Evolutionary conservation across 2,113 vertebrate species (phyloP), one percentile per base, ranked within the genome.

Genomic region (Tauraco erythrolophus): DNA sequence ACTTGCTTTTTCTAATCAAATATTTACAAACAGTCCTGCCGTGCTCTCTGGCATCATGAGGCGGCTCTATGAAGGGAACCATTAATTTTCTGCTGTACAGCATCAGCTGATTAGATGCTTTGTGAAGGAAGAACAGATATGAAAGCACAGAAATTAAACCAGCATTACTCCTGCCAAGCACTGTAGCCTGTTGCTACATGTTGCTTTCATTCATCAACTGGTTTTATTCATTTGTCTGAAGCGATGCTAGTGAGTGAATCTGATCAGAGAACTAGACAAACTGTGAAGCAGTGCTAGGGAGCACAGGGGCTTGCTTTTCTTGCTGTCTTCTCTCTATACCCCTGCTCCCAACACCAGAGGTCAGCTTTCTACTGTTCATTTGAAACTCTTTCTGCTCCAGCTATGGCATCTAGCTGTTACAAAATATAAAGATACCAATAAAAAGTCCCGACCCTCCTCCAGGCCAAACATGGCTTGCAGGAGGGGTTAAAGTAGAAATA

Each of bases 61-160:
- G 74, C 51, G 2, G 50, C 78, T 96, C 41, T 76, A 58, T 75
- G 89, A 91, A 95, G 41, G 79, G 95, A 96, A 88, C 66, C 74
- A 31, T 94, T 97, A 92, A 96, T 96, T 95, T 96, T 97, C 87
- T 84, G 82, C 84, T 70, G 57, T 80, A 84, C 41, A 89, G 71
- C 64, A 46, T 37, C 1, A 2, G 66, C 86, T 96, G 92, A 94
- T 96, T 93, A 94, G 94, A 88, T 92, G 79, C 53, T 97, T 96
- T 97, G 85, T 93, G 74, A 61, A 72, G 78, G 61, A 91, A 92
- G 62, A 87, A 62, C 74, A 58, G 66, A 89, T 94, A 94, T 82
- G 86, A 96, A 95, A 95, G 33, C 74, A 25, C 19, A 82, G 56
- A 96, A 95, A 92, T 89, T 77, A 88, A 91, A 95, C 72, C 86